Base-by-base conservation (phyloP, 2,888 invertebrate species). In the Junonia oenone region DNA sequence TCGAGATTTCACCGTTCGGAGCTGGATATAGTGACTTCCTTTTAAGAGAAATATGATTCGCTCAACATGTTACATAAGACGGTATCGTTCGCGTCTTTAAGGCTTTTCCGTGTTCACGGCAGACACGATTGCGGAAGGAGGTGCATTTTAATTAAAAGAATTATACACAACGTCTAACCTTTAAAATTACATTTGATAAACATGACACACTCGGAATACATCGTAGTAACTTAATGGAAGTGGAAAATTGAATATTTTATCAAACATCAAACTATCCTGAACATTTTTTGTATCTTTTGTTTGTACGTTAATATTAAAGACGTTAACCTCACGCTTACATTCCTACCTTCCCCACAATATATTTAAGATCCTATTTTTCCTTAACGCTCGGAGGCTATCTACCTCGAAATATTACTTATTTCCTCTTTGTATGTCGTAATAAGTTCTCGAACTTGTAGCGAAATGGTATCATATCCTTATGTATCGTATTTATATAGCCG, bases 381-480 rank as follows among this genome's bases (percentile, higher is more conserved):
- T 55, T 61, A 59, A 61, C 59, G 51, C 61, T 58, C 58, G 55
- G 50, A 56, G 54, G 54, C 59, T 55, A 60, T 56, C 51, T 45
- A 52, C 57, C 50, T 52, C 54, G 40, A 63, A 57, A 61, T 63
- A 59, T 56, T 59, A 62, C 60, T 61, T 63, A 63, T 63, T 61
- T 64, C 51, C 58, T 59, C 45, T 37, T 46, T 51, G 45, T 59
- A 56, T 59, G 46, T 43, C 50, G 55, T 57, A 58, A 61, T 63
- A 60, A 55, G 55, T 58, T 59, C 56, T 57, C 45, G 55, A 58
- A 50, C 57, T 56, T 58, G 59, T 63, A 56, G 43, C 62, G 50
- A 60, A 59, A 63, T 48, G 57, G 58, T 51, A 54, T 59, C 51
- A 61, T 64, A 57, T 57, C 49, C 45, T 54, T 56, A 45, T 50